Base-by-base conservation (phyloP, 2,888 invertebrate species). In the Lochmaea crataegi region DNA sequence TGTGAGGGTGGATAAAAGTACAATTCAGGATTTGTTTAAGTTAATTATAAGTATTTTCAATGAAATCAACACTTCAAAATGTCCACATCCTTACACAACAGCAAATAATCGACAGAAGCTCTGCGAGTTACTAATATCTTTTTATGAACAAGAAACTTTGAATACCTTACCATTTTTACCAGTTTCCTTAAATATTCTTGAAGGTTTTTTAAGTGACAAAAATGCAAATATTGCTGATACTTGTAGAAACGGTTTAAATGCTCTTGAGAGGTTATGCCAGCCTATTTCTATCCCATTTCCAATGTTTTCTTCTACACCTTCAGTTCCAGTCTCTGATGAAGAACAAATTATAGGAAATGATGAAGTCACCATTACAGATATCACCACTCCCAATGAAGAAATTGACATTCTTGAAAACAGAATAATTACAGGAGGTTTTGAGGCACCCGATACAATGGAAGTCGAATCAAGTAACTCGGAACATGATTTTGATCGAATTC, bases 241-340 rank as follows among this genome's bases (percentile, higher is more conserved):
- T 16, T 80, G 80, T 56, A 76, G 78, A 60, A 53, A 71, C 12
- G 78, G 80, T 26, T 56, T 81, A 26, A 73, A 71, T 57, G 58
- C 48, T 26, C 67, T 81, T 41, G 80, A 81, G 69, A 75, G 73
- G 58, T 60, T 81, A 14, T 81, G 80, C 61, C 81, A 81, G 51
- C 80, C 81, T 1, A 57, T 80, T 65, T 79, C 78, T 57, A 78
- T 78, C 26, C 76, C 79, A 14, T 63, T 80, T 56, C 16, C 18
- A 53, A 45, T 45, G 6, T 41, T 63, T 63, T 18, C n/a, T 32
- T 14, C 2, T n/a, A 32, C 7, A 32, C 10, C 42, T 4, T 2
- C 14, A 16, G 18, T 41, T 10, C 11, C 12, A 38, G 12, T 2
- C n/a, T 2, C 16, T 10, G 32, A 22, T n/a, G 51, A 32, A 14